These are phyloP conservation scores for Oryctolagus cuniculus DNA, from an alignment of 2,113 vertebrate genomes.

Conservation along the genomic window DNA sequence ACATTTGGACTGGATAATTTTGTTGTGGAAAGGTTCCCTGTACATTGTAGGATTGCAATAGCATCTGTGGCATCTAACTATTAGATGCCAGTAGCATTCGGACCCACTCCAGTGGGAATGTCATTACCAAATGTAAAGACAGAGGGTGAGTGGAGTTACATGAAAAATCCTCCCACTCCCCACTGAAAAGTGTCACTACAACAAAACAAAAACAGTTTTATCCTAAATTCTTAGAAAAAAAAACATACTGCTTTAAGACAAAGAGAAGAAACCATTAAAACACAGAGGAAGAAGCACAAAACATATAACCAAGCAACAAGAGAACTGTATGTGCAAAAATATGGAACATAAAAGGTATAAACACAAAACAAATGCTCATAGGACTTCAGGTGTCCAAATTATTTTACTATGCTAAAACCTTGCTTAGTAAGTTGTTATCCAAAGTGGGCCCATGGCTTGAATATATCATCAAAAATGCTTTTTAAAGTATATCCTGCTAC, in stretches of 20 bases:
- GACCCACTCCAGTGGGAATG: background rate
- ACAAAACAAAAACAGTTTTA: constrained; percentile 41
- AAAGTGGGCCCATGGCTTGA: constrained; percentile 31
- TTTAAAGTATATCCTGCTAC: background rate
- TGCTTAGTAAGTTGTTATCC: constrained; percentile 31
- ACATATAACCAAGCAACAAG: constrained; percentile 29
- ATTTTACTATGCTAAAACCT: constrained; percentile 49
- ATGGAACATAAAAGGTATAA: constrained; percentile 28
- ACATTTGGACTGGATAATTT: background rate
- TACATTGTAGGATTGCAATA: background rate
- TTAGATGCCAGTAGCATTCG: background rate
- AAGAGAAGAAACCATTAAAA: constrained; percentile 43
- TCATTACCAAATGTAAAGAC: background rate
- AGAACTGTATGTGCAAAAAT: constrained; percentile 50
- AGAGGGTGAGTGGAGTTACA: background rate
- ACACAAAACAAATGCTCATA: background rate
- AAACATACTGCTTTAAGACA: background rate
- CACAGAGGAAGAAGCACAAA: constrained; percentile 34
- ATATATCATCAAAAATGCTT: constrained; percentile 17
- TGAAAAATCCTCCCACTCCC: background rate
- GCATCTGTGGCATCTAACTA: background rate
- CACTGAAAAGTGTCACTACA: background rate
- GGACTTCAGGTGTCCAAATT: constrained; percentile 32
- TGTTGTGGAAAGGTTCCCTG: background rate
- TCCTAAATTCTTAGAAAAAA: constrained; percentile 43